Evolutionary conservation across 2,888 invertebrate species (phyloP), one percentile per base, ranked within the genome.

Genomic region (Diarsia rubi): DNA sequence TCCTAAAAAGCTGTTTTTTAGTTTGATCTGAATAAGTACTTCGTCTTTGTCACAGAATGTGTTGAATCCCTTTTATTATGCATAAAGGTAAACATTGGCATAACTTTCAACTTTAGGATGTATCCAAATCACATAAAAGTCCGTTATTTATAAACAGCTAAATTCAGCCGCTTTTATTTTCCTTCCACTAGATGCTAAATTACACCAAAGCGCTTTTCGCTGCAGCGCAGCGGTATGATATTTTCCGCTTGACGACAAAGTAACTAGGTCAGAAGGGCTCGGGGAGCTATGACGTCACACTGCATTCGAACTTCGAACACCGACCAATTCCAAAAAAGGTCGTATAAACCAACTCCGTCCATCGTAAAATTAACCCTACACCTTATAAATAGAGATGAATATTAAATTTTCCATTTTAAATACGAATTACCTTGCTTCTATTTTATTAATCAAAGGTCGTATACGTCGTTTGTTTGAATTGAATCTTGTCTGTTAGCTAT

Each of bases 251-350:
- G 90, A 92, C 93, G 86, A 95, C 95, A 91, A 86, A 82, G 81
- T 88, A 93, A 90, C 90, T 94, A 90, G 93, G 94, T 93, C 93
- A 93, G 87, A 93, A 93, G 94, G 94, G 94, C 90, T 89, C 89
- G 92, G 92, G 91, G 85, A 83, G 91, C 87, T 27, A 84, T 94
- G 94, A 94, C 94, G 93, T 93, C 93, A 93, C 84, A 87, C 75
- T 94, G 94, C 94, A 94, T 93, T 92, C 91, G 90, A 90, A 89
- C 94, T 93, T 91, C 91, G 90, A 90, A 89, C 87, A 77, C 79
- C 83, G 88, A 42, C 64, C 75, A 75, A 86, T 84, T 88, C 81
- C 63, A 72, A 86, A 88, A 70, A 90, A 91, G 78, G 88, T 75
- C 75, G 67, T 81, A 90, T 80, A 74, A 82, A 16, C 63, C 49